phyloP scores from a whole-genome alignment of 2,797 vertebrate species.

The Trachurus trachurus region DNA sequence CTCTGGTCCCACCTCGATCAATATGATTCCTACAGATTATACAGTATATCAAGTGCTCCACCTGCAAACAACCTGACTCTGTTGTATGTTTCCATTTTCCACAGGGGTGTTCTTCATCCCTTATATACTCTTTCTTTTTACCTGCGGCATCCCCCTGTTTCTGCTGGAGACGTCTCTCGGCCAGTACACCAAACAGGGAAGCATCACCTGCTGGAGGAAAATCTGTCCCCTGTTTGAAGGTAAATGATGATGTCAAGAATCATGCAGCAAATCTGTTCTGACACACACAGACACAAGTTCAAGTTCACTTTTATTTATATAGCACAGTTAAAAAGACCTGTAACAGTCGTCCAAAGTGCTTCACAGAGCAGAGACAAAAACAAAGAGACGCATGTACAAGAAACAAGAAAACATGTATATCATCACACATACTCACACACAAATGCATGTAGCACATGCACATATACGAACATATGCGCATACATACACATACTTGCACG shows the following conservation, averaged over 20 bases:
- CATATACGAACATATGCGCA: too few species aligned
- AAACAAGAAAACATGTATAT: too few species aligned
- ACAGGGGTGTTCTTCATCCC: conserved; percentile 88
- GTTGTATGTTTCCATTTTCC: conserved; percentile 37
- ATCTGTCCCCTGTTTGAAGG: conserved; percentile 89
- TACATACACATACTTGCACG: too few species aligned
- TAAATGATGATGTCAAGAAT: conserved; percentile 53
- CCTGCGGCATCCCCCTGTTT: conserved; percentile 87
- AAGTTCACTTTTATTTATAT: too few species aligned
- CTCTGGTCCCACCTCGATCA: neutral
- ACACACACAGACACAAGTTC: too few species aligned
- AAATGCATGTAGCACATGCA: too few species aligned
- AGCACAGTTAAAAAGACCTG: too few species aligned
- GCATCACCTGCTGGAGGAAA: conserved; percentile 86
- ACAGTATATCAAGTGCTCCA: neutral
- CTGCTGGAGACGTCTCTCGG: conserved; percentile 85
- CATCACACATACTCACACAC: too few species aligned
- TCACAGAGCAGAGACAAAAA: too few species aligned
- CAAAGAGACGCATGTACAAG: too few species aligned
- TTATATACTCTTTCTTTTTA: conserved; percentile 85
- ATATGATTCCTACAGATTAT: neutral
- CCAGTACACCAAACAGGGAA: conserved; percentile 86
- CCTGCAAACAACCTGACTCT: conserved; percentile 5
- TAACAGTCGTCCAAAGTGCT: too few species aligned
- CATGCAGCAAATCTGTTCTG: too few species aligned